These are phyloP conservation scores for Hermaeophaga mercurialis DNA, from an alignment of 2,888 invertebrate species.

Conservation along the genomic window DNA sequence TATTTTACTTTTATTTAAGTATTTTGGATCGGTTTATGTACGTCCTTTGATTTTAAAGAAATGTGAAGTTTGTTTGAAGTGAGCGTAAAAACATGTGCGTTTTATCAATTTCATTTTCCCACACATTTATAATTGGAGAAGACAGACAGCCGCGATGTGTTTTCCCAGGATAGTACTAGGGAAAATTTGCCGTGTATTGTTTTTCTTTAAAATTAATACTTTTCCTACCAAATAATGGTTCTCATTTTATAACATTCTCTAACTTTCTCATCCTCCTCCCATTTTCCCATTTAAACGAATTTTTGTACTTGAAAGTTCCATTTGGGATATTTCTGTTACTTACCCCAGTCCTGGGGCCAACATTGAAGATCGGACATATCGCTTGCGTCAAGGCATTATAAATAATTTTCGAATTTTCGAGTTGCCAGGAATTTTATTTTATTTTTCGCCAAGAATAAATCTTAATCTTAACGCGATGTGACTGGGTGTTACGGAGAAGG, in stretches of 20 bases:
- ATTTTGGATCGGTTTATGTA: too few species aligned
- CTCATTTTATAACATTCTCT: too few species aligned
- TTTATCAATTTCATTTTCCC: not conserved
- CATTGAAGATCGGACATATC: conserved; percentile 24
- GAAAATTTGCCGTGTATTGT: too few species aligned
- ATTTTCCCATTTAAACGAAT: too few species aligned
- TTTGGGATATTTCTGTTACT: not conserved
- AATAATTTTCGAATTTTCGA: conserved; percentile 34
- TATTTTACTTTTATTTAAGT: too few species aligned
- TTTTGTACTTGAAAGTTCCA: not conserved
- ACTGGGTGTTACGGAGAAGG: conserved; percentile 26
- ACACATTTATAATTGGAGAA: not conserved
- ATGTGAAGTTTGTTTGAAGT: too few species aligned
- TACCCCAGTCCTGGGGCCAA: not conserved
- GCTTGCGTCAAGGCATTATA: conserved; percentile 40
- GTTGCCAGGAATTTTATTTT: conserved; percentile 28
- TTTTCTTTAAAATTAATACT: too few species aligned
- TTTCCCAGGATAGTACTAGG: not conserved
- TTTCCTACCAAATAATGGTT: too few species aligned
- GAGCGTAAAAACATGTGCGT: not conserved
- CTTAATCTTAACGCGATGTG: conserved; percentile 31
- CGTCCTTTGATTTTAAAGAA: too few species aligned
- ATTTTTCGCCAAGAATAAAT: conserved; percentile 31
- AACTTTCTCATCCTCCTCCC: too few species aligned
- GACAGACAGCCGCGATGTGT: not conserved